Evolutionary conservation across 2,113 vertebrate species (phyloP).

Genomic region (rat (Rattus norvegicus)): DNA sequence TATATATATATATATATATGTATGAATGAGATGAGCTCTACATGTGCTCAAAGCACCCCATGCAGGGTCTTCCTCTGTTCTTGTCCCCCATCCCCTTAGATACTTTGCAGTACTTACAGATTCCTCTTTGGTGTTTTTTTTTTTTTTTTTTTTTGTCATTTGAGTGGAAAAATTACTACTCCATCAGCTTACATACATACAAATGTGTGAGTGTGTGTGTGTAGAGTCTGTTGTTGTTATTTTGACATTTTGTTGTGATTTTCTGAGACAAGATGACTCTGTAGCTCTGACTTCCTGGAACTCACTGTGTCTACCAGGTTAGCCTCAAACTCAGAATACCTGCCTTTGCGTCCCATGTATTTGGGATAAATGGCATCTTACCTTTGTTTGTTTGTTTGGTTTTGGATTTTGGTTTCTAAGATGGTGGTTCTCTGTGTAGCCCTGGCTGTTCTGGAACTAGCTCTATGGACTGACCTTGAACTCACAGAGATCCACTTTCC

Average conservation of each 20-base stretch:
- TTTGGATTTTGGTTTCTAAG: neutral
- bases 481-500: neutral
- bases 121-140: neutral
- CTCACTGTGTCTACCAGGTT: neutral
- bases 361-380: neutral
- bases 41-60: neutral
- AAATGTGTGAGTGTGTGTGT: neutral
- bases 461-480: neutral
- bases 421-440: neutral
- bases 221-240: neutral
- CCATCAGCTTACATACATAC: neutral
- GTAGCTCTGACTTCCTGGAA: neutral
- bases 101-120: neutral
- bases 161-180: neutral
- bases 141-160: neutral
- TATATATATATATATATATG: no score
- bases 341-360: neutral
- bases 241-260: neutral
- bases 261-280: neutral
- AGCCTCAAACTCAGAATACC: neutral
- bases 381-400: neutral
- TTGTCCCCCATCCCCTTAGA: neutral
- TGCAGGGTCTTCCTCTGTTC: neutral
- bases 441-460: neutral
- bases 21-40: neutral